These are phyloP conservation scores for Halcyon chelicuti DNA, from an alignment of 2,797 vertebrate species.

Conservation along the genomic window DNA sequence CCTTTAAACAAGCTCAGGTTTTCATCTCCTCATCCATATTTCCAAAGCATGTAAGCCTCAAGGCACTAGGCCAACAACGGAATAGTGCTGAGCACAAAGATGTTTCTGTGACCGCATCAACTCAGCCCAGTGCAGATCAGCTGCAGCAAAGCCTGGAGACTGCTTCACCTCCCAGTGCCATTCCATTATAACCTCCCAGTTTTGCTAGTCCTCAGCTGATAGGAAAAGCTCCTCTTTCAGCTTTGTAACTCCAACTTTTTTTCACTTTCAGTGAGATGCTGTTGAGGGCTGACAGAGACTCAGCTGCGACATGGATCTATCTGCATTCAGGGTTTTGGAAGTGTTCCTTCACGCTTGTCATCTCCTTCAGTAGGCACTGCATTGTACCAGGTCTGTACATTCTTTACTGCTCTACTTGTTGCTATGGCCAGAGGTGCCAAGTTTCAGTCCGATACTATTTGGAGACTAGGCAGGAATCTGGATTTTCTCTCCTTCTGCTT, in stretches of 20 bases:
- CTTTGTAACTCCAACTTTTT: background rate
- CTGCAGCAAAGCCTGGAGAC: constrained; percentile 19
- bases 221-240: constrained; percentile 6
- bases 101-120: constrained; percentile 64
- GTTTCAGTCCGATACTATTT: constrained; percentile 13
- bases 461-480: constrained; percentile 8
- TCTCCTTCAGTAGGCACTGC: constrained; percentile 34
- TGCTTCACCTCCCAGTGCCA: background rate
- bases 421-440: constrained; percentile 53
- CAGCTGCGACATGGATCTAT: constrained; percentile 23
- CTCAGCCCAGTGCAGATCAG: constrained; percentile 28
- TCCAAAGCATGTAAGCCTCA: constrained; percentile 61
- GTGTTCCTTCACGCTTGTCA: constrained; percentile 15
- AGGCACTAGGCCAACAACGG: constrained; percentile 57
- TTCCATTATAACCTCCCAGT: background rate
- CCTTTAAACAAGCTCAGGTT: constrained; percentile 57
- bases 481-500: constrained; percentile 17
- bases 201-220: constrained; percentile 14
- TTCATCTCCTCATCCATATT: constrained; percentile 68
- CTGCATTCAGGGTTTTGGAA: constrained; percentile 40
- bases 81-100: constrained; percentile 66
- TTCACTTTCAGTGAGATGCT: constrained; percentile 4
- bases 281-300: constrained; percentile 24
- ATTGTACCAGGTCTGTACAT: constrained; percentile 57
- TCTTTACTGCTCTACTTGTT: constrained; percentile 63